Evolutionary conservation across 2,888 invertebrate genomes (phyloP).

Genomic region (Ceramica pisi): DNA sequence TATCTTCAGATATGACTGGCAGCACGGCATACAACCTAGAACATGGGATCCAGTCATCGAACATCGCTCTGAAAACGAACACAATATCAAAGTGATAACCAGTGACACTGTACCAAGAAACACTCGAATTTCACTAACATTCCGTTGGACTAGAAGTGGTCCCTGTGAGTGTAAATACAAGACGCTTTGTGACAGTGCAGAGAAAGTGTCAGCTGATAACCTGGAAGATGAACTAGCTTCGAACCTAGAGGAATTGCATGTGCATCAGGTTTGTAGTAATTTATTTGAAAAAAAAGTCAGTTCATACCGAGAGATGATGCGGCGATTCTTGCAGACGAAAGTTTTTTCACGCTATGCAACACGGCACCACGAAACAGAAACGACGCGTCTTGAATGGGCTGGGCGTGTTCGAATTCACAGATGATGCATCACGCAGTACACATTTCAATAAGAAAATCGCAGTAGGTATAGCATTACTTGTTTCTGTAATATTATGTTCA

Average conservation of each 20-base stretch:
- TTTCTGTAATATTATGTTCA: too few species aligned
- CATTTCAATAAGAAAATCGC: too few species aligned
- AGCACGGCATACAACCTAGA: constrained; percentile 96
- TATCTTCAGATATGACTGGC: constrained; percentile 93
- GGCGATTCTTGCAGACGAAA: too few species aligned
- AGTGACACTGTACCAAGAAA: constrained; percentile 73
- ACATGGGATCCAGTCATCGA: constrained; percentile 92
- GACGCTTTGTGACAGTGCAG: constrained; percentile 92
- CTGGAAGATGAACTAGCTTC: constrained; percentile 90
- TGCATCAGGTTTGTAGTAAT: constrained; percentile 91
- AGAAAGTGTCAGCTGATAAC: constrained; percentile 59
- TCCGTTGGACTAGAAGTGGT: constrained; percentile 91
- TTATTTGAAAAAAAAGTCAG: too few species aligned
- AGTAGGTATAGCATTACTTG: too few species aligned
- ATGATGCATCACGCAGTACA: too few species aligned
- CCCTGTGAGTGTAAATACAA: constrained; percentile 92
- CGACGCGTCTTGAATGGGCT: too few species aligned
- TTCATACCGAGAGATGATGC: too few species aligned
- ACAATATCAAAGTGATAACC: constrained; percentile 74
- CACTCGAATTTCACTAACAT: constrained; percentile 95
- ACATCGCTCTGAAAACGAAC: constrained; percentile 78
- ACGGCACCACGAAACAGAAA: too few species aligned
- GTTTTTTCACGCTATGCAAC: too few species aligned
- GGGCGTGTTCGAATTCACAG: too few species aligned
- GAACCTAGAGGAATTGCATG: constrained; percentile 93